These are phyloP conservation scores for Acrossocheilus wenchowensis DNA, from an alignment of 2,797 vertebrate genomes.

Conservation along the genomic window DNA sequence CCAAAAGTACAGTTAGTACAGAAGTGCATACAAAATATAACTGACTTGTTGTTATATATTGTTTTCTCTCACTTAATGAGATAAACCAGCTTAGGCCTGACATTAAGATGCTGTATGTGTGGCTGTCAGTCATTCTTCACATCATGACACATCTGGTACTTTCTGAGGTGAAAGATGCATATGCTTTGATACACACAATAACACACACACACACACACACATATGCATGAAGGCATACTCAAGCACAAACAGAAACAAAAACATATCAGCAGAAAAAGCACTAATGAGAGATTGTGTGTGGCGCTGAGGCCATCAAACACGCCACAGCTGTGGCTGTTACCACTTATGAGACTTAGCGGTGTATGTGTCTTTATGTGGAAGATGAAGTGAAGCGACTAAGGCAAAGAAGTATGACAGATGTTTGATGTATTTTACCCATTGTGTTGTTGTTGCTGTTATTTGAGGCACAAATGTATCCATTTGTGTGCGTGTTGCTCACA, in stretches of 20 bases:
- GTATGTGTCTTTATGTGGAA: slow-evolving; percentile 28
- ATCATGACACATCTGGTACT: not conserved
- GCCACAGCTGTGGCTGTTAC: slow-evolving; percentile 40
- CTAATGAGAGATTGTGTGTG: slow-evolving; percentile 31
- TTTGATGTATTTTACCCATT: slow-evolving; percentile 30
- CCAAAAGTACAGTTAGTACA: not conserved
- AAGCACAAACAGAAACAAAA: slow-evolving; percentile 25
- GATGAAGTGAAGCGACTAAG: slow-evolving; percentile 20
- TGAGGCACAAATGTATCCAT: not conserved
- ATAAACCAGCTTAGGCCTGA: not conserved
- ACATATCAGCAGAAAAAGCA: slow-evolving; percentile 30
- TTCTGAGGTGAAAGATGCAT: not conserved
- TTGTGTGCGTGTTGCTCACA: slow-evolving; percentile 9
- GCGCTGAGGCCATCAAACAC: slow-evolving; percentile 31
- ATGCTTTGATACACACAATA: not conserved
- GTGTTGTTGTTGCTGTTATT: slow-evolving; percentile 7
- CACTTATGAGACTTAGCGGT: not conserved
- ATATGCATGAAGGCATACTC: not conserved
- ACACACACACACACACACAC: not conserved
- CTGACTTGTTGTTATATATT: not conserved
- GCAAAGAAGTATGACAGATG: slow-evolving; percentile 29
- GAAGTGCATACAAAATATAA: not conserved
- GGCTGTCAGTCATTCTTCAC: slow-evolving; percentile 9
- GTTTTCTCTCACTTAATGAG: not conserved
- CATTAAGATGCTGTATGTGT: slow-evolving; percentile 9